A percentile compares a stretch with the other conserved stretches of the same genome.
Evolutionary conservation across 2,888 invertebrate genomes (phyloP).

Genomic region (Buathra laborator): DNA sequence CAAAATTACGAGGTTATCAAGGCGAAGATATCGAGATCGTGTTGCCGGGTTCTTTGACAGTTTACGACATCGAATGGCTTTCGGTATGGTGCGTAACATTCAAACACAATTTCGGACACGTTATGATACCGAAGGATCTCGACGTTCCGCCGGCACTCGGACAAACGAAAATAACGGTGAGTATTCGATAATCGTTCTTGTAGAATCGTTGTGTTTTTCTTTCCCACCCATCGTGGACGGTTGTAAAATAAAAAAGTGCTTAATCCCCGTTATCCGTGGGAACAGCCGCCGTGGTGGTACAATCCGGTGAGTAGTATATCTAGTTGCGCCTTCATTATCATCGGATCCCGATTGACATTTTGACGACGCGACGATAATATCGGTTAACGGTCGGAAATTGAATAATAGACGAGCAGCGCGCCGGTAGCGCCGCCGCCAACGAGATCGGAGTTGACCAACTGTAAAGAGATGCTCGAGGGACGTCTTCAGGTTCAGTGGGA

Average conservation of each 20-base stretch:
- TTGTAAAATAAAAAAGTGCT: conserved; percentile 32
- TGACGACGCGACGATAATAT: not conserved
- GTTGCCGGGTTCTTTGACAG: conserved; percentile 93
- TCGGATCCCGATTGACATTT: not conserved
- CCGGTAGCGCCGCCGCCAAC: conserved; percentile 86
- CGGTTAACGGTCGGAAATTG: conserved; percentile 2
- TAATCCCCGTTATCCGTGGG: conserved; percentile 65
- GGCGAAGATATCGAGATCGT: conserved; percentile 97
- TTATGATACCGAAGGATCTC: conserved; percentile 93
- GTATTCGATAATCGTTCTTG: conserved; percentile 75
- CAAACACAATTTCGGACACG: conserved; percentile 96
- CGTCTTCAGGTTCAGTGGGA: conserved; percentile 96
- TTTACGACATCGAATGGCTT: conserved; percentile 96
- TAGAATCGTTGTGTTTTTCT: not conserved
- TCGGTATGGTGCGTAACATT: conserved; percentile 97
- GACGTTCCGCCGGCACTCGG: conserved; percentile 96
- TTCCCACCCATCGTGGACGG: not conserved
- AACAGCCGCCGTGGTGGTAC: conserved; percentile 96
- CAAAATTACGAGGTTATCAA: conserved; percentile 93
- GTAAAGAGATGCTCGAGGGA: conserved; percentile 93
- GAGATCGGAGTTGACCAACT: conserved; percentile 88
- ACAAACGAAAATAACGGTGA: conserved; percentile 96
- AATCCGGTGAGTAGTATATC: conserved; percentile 92
- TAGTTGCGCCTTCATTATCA: not conserved
- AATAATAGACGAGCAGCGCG: conserved; percentile 91